Conservation (phyloP, 2,888 invertebrate species). For the Hydroisotoma schaefferi region DNA sequence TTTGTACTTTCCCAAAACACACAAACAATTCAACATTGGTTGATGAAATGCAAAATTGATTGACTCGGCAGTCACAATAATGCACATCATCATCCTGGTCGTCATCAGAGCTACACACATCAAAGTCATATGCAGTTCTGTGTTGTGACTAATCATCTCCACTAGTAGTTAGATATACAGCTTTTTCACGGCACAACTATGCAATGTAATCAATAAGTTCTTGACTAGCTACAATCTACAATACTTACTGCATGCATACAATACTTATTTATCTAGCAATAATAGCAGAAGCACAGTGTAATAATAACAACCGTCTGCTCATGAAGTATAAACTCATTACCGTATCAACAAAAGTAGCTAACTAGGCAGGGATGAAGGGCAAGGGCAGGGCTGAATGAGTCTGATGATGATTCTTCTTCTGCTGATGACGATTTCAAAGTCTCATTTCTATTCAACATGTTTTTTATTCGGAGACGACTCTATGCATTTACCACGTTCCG, state of each 20-base stretch:
- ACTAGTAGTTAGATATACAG: not conserved
- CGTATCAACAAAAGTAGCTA: too few species aligned
- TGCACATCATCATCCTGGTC: not conserved
- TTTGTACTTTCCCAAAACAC: constrained; percentile 1
- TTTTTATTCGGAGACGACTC: not conserved
- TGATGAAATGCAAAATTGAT: constrained; percentile 5
- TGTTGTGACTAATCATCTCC: not conserved
- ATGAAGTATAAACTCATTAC: too few species aligned
- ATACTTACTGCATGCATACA: not conserved
- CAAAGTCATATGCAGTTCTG: not conserved
- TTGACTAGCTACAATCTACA: not conserved
- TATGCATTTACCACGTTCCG: too few species aligned
- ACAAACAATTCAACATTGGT: too few species aligned
- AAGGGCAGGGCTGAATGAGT: not conserved
- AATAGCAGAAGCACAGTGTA: too few species aligned
- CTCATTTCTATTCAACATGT: not conserved
- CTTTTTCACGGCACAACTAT: too few species aligned
- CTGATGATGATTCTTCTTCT: not conserved
- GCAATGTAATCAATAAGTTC: not conserved
- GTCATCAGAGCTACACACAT: not conserved
- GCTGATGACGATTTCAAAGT: not conserved
- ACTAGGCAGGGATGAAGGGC: too few species aligned
- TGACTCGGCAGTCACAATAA: not conserved
- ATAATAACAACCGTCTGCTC: too few species aligned
- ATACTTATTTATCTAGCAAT: too few species aligned